Evolutionary conservation across 2,888 invertebrate genomes (phyloP).

Genomic region (Thereva nobilitata): DNA sequence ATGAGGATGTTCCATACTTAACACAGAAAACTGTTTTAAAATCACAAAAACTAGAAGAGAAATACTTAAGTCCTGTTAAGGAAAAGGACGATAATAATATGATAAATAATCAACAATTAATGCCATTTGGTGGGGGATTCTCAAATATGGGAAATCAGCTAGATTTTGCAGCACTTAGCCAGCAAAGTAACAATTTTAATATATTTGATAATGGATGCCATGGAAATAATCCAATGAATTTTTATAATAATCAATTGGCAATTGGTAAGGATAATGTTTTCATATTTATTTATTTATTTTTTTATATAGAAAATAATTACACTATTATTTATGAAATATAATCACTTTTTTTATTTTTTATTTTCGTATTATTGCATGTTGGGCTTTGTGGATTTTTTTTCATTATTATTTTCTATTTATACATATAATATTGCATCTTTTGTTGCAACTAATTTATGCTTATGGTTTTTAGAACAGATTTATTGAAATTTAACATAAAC

Average conservation of each 20-base stretch:
- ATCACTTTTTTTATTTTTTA: too few relatives aligned
- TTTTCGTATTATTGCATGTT: too few relatives aligned
- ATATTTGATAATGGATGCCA: constrained; percentile 42
- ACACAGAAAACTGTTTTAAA: constrained; percentile 62
- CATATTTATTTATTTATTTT: constrained; percentile 10
- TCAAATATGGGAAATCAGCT: constrained; percentile 45
- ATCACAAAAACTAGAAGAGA: constrained; percentile 50
- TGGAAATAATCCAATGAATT: not conserved
- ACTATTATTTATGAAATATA: too few relatives aligned
- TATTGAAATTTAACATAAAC: too few relatives aligned
- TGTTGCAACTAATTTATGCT: too few relatives aligned
- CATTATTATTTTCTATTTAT: too few relatives aligned
- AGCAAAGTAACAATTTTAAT: constrained; percentile 44
- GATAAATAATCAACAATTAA: not conserved
- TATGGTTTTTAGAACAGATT: too few relatives aligned
- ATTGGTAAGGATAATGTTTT: constrained; percentile 44
- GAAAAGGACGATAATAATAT: constrained; percentile 17
- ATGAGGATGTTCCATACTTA: constrained; percentile 53
- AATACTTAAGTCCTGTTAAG: constrained; percentile 27
- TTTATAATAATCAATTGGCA: constrained; percentile 46
- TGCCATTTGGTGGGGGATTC: constrained; percentile 44
- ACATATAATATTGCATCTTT: too few relatives aligned
- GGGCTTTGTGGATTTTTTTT: too few relatives aligned
- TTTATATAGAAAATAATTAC: too few relatives aligned
- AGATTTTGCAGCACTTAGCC: constrained; percentile 47